phyloP scores from a whole-genome alignment of 2,113 vertebrate genomes.

The Microcebus jonahi region DNA sequence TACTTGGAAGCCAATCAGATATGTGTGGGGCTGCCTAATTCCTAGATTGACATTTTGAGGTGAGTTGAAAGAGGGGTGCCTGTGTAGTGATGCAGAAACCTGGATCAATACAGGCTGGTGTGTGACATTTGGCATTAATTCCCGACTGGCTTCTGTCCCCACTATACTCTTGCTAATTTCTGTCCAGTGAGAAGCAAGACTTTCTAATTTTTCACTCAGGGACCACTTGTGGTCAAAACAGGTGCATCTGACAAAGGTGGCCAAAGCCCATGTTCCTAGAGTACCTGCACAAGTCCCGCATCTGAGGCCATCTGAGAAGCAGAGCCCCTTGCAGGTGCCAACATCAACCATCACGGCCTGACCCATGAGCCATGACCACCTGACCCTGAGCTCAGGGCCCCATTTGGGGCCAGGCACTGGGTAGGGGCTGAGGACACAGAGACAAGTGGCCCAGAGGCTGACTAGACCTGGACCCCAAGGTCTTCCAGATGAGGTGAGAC shows the following conservation, averaged over 20 bases:
- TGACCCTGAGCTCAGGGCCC: neutral
- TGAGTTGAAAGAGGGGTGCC: neutral
- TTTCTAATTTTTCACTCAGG: no score
- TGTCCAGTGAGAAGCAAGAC: neutral
- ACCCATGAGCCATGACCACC: no score
- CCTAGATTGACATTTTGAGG: neutral
- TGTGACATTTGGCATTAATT: neutral
- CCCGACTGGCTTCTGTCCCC: neutral
- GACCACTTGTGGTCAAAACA: neutral
- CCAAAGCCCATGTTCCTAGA: neutral
- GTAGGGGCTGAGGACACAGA: neutral
- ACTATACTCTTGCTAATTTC: accelerated
- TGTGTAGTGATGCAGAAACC: neutral
- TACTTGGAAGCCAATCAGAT: neutral
- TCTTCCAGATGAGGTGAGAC: neutral
- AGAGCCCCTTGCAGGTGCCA: accelerated
- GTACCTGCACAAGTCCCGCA: accelerated
- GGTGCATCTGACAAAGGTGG: neutral
- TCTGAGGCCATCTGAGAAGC: neutral
- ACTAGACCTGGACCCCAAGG: neutral
- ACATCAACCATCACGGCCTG: neutral
- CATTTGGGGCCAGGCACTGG: neutral
- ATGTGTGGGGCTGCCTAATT: neutral
- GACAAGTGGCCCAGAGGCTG: neutral
- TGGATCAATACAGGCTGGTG: neutral